These are phyloP conservation scores for Phaonia tiefii DNA, from an alignment of 2,888 invertebrate genomes.

Conservation along the genomic window DNA sequence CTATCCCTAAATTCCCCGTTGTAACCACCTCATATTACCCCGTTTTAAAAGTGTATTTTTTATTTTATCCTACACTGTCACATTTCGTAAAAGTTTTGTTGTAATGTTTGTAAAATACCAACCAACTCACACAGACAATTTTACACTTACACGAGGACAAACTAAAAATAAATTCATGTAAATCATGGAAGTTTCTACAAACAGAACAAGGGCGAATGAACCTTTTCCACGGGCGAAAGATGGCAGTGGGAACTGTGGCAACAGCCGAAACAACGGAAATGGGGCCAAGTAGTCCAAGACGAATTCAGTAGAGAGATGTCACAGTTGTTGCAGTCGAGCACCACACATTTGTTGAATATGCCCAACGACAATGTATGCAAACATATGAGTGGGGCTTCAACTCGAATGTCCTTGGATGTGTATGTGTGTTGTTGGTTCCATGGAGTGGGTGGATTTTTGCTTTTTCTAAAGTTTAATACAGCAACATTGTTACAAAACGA, in stretches of 20 bases:
- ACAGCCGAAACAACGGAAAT: constrained; percentile 19
- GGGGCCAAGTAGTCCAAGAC: constrained; percentile 35
- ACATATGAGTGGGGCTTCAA: too few species aligned
- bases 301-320: neutral
- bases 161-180: constrained; percentile 20
- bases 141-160: neutral
- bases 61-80: neutral
- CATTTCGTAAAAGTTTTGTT: constrained; percentile 38
- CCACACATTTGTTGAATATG: neutral
- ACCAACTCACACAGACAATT: neutral
- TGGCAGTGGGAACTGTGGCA: neutral
- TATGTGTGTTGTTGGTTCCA: too few species aligned
- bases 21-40: too few species aligned
- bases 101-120: constrained; percentile 24
- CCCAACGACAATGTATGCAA: too few species aligned
- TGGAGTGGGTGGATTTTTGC: too few species aligned
- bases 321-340: neutral
- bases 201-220: constrained; percentile 36
- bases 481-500: too few species aligned
- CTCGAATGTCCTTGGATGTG: too few species aligned
- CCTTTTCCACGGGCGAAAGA: constrained; percentile 23
- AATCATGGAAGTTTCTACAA: constrained; percentile 8
- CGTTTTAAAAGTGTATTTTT: too few species aligned
- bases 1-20: too few species aligned
- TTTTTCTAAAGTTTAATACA: too few species aligned